Percentiles rank a stretch among this genome's conserved stretches.
Conservation (phyloP, 2,797 vertebrate species). For the Gymnocypris eckloni region DNA sequence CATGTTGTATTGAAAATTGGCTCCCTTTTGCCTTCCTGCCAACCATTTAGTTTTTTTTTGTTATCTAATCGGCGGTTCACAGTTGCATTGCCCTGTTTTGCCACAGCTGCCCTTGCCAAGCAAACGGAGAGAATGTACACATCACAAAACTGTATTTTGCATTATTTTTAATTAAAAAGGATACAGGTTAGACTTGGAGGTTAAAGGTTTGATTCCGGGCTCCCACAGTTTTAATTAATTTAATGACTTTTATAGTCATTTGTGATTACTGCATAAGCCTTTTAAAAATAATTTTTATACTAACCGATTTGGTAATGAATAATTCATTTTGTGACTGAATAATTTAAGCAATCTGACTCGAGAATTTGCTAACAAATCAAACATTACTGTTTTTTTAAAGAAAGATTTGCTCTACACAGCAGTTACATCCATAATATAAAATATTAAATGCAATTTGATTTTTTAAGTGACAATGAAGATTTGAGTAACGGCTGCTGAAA, state of each 20-base stretch:
- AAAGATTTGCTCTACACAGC: background rate
- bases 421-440: background rate
- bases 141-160: background rate
- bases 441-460: background rate
- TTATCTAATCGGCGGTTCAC: conserved; percentile 19
- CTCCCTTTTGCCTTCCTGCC: conserved; percentile 14
- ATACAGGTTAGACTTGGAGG: no score
- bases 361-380: background rate
- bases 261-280: background rate
- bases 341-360: background rate
- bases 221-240: background rate
- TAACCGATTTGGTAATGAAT: background rate
- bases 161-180: background rate
- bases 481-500: background rate
- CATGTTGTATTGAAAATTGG: conserved; percentile 38
- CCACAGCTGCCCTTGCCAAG: background rate
- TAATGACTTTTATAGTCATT: background rate
- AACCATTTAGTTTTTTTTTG: conserved; percentile 15
- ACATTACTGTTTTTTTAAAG: background rate
- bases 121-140: background rate
- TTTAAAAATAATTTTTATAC: background rate
- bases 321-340: background rate
- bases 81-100: conserved; percentile 19
- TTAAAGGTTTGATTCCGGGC: background rate
- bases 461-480: background rate